Percentiles rank a stretch among this genome's conserved stretches.
Conservation (phyloP, 2,888 invertebrate genomes). For the Sisyra terminalis region DNA sequence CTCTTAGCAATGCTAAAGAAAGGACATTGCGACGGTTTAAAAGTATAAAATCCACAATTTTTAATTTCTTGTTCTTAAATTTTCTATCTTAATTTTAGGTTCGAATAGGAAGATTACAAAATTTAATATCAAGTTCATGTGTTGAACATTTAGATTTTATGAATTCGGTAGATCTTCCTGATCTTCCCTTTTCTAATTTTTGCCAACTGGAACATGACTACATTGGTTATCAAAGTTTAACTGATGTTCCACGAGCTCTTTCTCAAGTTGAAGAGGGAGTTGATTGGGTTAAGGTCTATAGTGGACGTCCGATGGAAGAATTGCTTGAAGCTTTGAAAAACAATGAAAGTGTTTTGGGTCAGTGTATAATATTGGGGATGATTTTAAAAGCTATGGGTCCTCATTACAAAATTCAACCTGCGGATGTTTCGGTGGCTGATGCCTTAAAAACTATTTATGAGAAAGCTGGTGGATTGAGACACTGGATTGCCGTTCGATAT, state of each 20-base stretch:
- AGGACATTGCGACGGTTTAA: slow-evolving; percentile 89
- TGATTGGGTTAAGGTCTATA: slow-evolving; percentile 3
- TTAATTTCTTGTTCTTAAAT: not conserved
- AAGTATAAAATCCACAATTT: slow-evolving; percentile 37
- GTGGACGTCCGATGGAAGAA: slow-evolving; percentile 44
- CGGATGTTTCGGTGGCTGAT: slow-evolving; percentile 42
- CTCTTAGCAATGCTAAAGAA: slow-evolving; percentile 93
- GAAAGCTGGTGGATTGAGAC: slow-evolving; percentile 67
- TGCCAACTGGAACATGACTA: slow-evolving; percentile 81
- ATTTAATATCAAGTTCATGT: slow-evolving; percentile 94
- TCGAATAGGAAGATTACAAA: slow-evolving; percentile 86
- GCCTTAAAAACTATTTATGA: slow-evolving; percentile 58
- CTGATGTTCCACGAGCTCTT: slow-evolving; percentile 77
- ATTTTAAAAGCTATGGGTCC: slow-evolving; percentile 67
- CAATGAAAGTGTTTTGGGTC: slow-evolving; percentile 57
- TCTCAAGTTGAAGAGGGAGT: slow-evolving; percentile 49
- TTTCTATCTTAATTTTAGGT: not conserved
- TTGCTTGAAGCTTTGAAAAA: slow-evolving; percentile 53
- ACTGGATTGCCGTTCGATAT: slow-evolving; percentile 89
- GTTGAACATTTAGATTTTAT: slow-evolving; percentile 98
- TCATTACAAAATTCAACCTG: slow-evolving; percentile 48
- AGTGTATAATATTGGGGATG: slow-evolving; percentile 72
- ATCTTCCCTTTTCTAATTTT: slow-evolving; percentile 64
- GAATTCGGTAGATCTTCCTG: slow-evolving; percentile 52
- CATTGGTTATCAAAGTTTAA: slow-evolving; percentile 88